Evolutionary conservation across 2,113 vertebrate genomes (phyloP).

Genomic region (Heterotilapia buettikoferi): DNA sequence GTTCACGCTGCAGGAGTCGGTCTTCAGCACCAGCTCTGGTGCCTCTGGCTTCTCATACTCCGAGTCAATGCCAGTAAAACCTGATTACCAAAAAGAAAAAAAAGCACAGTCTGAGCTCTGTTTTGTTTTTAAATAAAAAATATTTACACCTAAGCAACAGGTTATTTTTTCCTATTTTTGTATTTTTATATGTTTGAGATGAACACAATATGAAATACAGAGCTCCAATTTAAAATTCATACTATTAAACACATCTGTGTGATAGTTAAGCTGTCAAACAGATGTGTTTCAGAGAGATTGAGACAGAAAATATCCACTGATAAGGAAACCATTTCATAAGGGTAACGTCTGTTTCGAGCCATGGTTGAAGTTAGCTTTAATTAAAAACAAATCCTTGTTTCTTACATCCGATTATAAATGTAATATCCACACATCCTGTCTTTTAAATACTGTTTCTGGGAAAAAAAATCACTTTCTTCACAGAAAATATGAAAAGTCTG

Average conservation of each 20-base stretch:
- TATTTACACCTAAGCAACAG: neutral
- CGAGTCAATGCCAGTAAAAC: conserved; percentile 96
- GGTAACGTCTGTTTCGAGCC: neutral
- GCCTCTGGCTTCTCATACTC: conserved; percentile 97
- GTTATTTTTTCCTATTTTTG: neutral
- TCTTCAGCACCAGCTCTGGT: conserved; percentile 95
- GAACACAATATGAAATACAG: neutral
- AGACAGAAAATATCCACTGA: neutral
- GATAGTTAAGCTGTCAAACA: neutral
- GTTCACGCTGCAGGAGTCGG: conserved; percentile 90
- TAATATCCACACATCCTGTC: neutral
- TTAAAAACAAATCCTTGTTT: neutral
- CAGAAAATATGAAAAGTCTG: neutral
- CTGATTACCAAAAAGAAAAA: conserved; percentile 48
- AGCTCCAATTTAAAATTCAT: too few species aligned
- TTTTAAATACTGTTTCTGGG: neutral
- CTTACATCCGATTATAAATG: neutral
- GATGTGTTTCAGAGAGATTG: neutral
- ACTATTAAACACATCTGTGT: neutral
- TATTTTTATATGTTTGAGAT: neutral
- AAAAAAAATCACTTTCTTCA: too few species aligned
- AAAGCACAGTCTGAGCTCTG: neutral
- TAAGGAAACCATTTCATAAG: neutral
- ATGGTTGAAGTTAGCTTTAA: neutral
- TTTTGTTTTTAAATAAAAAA: neutral